phyloP scores from a whole-genome alignment of 2,113 vertebrate genomes.

The Grammomys surdaster region DNA sequence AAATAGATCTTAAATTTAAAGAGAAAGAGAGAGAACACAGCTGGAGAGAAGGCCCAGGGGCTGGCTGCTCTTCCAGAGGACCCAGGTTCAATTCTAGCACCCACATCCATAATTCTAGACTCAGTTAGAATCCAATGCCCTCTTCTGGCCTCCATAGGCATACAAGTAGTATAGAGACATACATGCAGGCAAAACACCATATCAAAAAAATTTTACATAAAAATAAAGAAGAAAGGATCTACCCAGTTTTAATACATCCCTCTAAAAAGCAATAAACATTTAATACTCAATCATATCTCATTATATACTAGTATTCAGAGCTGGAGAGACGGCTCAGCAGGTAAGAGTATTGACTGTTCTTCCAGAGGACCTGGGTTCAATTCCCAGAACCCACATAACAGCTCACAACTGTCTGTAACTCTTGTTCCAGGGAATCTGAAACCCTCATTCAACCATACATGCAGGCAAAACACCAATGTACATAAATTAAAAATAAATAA shows the following conservation, averaged over 20 bases:
- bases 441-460: neutral
- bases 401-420: neutral
- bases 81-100: neutral
- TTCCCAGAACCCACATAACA: neutral
- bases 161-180: neutral
- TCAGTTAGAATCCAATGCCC: neutral
- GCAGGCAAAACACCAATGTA: neutral
- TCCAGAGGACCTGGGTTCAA: neutral
- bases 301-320: neutral
- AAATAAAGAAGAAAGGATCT: neutral
- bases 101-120: neutral
- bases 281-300: neutral
- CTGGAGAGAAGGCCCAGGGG: neutral
- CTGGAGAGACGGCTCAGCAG: too few species aligned
- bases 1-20: neutral
- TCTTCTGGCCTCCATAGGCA: neutral
- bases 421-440: neutral
- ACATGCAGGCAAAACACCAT: neutral
- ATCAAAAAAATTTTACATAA: neutral
- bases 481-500: neutral
- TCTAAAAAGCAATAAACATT: conserved; percentile 16
- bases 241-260: neutral
- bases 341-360: neutral
- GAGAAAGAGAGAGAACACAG: neutral
- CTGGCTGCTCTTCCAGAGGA: neutral